A percentile compares a stretch with the other conserved stretches of the same genome.
Conservation (phyloP, 2,113 vertebrate genomes). For the Dolichotis patagonum region DNA sequence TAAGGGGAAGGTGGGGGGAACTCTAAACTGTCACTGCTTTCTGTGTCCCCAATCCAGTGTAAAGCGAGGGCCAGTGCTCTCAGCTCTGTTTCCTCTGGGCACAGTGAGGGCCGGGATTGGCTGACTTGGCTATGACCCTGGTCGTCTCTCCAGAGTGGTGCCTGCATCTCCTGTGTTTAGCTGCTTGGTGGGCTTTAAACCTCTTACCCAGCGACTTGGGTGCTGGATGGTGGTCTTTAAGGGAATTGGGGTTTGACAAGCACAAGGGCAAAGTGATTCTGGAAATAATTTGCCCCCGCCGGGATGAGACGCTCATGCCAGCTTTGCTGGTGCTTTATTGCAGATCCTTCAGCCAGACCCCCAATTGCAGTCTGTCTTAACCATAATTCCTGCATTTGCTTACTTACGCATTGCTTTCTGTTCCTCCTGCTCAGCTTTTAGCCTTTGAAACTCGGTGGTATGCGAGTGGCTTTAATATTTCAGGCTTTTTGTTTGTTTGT, state of each 20-base stretch:
- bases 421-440: slow-evolving; percentile 76
- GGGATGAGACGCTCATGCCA: slow-evolving; percentile 69
- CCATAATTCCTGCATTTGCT: slow-evolving; percentile 79
- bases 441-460: slow-evolving; percentile 81
- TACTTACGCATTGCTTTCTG: slow-evolving; percentile 78
- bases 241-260: slow-evolving; percentile 47
- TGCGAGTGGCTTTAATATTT: slow-evolving; percentile 72
- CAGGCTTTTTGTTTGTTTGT: slow-evolving; percentile 39
- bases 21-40: neutral
- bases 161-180: neutral
- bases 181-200: slow-evolving; percentile 20
- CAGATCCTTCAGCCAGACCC: slow-evolving; percentile 69
- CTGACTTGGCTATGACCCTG: neutral
- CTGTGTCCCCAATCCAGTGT: neutral
- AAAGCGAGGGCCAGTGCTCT: slow-evolving; percentile 2
- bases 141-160: neutral
- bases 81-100: neutral
- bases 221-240: neutral
- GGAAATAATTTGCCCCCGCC: slow-evolving; percentile 53
- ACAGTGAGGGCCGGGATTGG: neutral
- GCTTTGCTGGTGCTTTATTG: slow-evolving; percentile 64
- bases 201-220: neutral
- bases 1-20: neutral
- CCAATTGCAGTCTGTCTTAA: slow-evolving; percentile 71
- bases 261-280: slow-evolving; percentile 49